Percentiles rank a stretch among this genome's conserved stretches.
Evolutionary conservation across 2,797 vertebrate species (phyloP).

Genomic region (Anguilla obscura): DNA sequence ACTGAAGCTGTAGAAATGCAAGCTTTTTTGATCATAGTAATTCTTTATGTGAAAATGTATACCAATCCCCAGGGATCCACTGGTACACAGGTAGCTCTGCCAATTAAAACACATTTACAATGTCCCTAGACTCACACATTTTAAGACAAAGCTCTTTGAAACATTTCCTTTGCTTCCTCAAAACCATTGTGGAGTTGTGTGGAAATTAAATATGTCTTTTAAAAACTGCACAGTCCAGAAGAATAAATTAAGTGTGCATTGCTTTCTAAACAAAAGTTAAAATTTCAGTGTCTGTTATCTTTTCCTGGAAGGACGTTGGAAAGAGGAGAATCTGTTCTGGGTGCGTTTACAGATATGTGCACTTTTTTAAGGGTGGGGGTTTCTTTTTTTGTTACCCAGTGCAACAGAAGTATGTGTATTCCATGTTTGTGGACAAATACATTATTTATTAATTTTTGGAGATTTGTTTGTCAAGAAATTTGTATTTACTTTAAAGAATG

Average conservation of each 20-base stretch:
- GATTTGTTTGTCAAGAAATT: not conserved
- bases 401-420: not conserved
- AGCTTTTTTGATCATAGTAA: conserved; percentile 26
- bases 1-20: conserved; percentile 20
- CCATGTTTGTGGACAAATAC: not conserved
- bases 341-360: not conserved
- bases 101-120: conserved; percentile 38
- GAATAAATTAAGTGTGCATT: conserved; percentile 24
- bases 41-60: conserved; percentile 27
- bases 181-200: conserved; percentile 11
- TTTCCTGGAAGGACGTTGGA: not conserved
- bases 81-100: conserved; percentile 67
- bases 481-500: not conserved
- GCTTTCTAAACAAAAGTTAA: conserved; percentile 20
- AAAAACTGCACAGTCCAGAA: conserved; percentile 18
- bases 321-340: not conserved
- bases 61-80: conserved; percentile 43
- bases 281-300: not conserved
- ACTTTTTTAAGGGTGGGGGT: not conserved
- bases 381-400: not conserved
- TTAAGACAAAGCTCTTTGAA: conserved; percentile 19
- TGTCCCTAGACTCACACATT: conserved; percentile 8
- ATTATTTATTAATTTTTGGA: not conserved
- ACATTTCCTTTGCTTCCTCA: conserved; percentile 9
- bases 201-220: conserved; percentile 16